Evolutionary conservation across 2,113 vertebrate genomes (phyloP).

Genomic region (Oxyura jamaicensis): DNA sequence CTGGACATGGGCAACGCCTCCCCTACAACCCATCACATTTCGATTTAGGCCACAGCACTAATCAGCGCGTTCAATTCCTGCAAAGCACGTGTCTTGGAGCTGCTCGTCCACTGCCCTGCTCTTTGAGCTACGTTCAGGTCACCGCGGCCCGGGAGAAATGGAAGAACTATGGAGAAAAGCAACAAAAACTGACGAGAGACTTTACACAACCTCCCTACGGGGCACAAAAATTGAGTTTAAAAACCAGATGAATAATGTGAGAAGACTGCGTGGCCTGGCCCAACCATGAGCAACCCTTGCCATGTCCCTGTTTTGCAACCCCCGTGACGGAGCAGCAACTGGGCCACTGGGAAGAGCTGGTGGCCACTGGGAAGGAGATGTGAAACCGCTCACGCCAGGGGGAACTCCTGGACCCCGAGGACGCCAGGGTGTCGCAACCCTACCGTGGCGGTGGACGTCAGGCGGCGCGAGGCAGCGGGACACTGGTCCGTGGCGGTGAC

Average conservation of each 20-base stretch:
- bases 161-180: background rate
- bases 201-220: background rate
- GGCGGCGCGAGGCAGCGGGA: constrained; percentile 78
- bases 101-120: background rate
- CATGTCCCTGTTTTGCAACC: background rate
- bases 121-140: background rate
- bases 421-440: rapidly evolving
- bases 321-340: background rate
- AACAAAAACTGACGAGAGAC: background rate
- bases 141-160: rapidly evolving
- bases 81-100: background rate
- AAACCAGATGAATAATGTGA: background rate
- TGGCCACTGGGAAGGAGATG: constrained; percentile 12
- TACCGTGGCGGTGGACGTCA: constrained; percentile 91
- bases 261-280: background rate
- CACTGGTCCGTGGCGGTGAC: constrained; percentile 94
- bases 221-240: background rate
- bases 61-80: background rate
- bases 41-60: background rate
- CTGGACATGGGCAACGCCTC: rapidly evolving
- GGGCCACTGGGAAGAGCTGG: background rate
- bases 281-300: rapidly evolving
- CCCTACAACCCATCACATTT: rapidly evolving
- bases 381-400: background rate
- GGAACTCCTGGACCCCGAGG: background rate